Base-by-base conservation (phyloP, 2,888 invertebrate genomes). In the Melipona beecheii region DNA sequence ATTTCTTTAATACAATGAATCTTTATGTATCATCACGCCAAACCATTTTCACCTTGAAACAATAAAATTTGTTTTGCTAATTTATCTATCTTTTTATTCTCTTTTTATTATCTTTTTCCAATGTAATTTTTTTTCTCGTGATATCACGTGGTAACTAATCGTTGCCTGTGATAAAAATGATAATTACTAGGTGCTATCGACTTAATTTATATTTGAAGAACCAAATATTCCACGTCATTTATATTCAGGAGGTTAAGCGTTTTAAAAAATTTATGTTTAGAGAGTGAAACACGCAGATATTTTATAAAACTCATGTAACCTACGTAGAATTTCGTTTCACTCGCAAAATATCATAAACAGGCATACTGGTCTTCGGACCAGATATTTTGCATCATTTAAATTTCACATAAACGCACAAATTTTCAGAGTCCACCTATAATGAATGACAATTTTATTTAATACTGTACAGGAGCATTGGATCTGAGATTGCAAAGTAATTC, bases 401-500 rank as follows among this genome's bases (percentile, higher is more conserved):
- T 24, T 60, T 2, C 4, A 1, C 60, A 9, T 60, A 17, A 27
- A 9, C 17, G 6, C 5, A 17, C 15, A 27, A 27, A 60, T 17
- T 1, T 9, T 4, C 9, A 2, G 4, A 9, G 4, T 9, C 4
- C 4, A 60, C 9, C 17, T 27, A 27, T 24, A 27, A 27, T 17
- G 17, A 60, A 27, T 60, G 17, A 4, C 21, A 24, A 75, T 66
- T 17, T 36, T 15, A 70, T 13, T 62, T 27, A 31, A 5, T 13
- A 62, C 43, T 21, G 27, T 58, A 31, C 52, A 27, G 50, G 31
- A 50, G 27, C 52, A 31, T 43, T 68, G 64, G 64, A 72, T 52
- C 13, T 68, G 56, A 69, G 50, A 87, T 78, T 87, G 75, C 17
- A 43, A 68, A 24, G 52, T 60, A 80, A 78, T 72, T 69, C 62